A percentile compares a stretch with the other conserved stretches of the same genome.
phyloP scores from a whole-genome alignment of 2,888 invertebrate genomes.

The Mycogona germanica region DNA sequence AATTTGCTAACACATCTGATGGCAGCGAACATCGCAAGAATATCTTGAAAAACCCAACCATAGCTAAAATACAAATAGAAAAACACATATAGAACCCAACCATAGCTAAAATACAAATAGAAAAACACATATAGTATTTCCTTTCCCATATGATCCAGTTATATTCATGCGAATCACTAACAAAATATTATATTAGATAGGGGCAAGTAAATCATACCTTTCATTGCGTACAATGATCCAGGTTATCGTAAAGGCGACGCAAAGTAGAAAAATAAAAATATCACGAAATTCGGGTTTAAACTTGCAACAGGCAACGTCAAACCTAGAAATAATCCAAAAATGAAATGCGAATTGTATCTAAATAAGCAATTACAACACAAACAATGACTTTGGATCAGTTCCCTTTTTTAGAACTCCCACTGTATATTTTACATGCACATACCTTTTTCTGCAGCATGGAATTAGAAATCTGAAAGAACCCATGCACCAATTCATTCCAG shows the following conservation, averaged over 20 bases:
- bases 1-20: not conserved
- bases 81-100: too few species aligned
- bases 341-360: too few species aligned
- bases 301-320: not conserved
- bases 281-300: not conserved
- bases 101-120: too few species aligned
- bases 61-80: not conserved
- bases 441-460: slow-evolving; percentile 4
- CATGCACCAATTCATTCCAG: not conserved
- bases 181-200: too few species aligned
- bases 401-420: too few species aligned
- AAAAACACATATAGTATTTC: too few species aligned
- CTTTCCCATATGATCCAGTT: too few species aligned
- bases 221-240: not conserved
- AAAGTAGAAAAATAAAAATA: not conserved
- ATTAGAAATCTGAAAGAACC: slow-evolving; percentile 1
- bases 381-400: too few species aligned
- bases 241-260: not conserved
- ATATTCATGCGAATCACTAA: too few species aligned
- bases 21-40: not conserved
- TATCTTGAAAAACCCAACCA: slow-evolving; percentile 8
- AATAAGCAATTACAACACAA: too few species aligned
- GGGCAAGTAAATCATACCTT: not conserved
- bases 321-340: not conserved
- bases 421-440: not conserved